Evolutionary conservation across 2,797 vertebrate species (phyloP), one percentile per base, ranked within the genome.

Genomic region (Smutsia gigantea): DNA sequence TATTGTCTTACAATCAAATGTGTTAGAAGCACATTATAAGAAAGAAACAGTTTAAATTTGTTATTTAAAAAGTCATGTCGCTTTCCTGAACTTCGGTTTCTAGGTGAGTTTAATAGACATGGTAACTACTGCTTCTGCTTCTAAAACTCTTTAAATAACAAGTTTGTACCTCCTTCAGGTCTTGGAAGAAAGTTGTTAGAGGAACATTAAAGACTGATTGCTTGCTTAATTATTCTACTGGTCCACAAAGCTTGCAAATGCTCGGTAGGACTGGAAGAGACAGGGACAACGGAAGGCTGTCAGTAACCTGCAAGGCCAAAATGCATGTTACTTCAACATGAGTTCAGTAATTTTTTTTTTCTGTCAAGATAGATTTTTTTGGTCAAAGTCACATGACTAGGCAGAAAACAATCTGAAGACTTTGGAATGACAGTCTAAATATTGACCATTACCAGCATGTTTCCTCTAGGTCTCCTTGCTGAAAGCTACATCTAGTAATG

Each of bases 401-500:
- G 53, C 81, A 88, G 84, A 96, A 88, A 90, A 86, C n/a, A 94
- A 94, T 78, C 91, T 83, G 66, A 93, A 88, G 55, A 4, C 83
- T 87, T 93, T 97, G 91, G 97, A 98, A 97, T 42, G 92, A 21
- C 77, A n/a, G 86, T 97, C 86, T 68, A 94, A 97, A 84, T 82
- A 68, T 78, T 96, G 86, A 85, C 72, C 21, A 31, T 81, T 93
- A 94, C 93, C 88, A 61, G 19, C 59, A 0, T 95, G 89, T 93
- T 97, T 96, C 95, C 92, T 92, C 93, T 27, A 93, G 90, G 46
- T 87, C 68, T 97, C 78, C 72, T 87, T 46, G 61, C 96, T 61
- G 21, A 97, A 97, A 95, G 78, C 53, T 90, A 34, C 94, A 90
- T 98, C 97, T 86, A 93, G 96, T 79, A 98, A 95, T 92, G 97